Evolutionary conservation across 1,140 invertebrate species (phyloP).

Genomic region (Neuroterus valhalla): DNA sequence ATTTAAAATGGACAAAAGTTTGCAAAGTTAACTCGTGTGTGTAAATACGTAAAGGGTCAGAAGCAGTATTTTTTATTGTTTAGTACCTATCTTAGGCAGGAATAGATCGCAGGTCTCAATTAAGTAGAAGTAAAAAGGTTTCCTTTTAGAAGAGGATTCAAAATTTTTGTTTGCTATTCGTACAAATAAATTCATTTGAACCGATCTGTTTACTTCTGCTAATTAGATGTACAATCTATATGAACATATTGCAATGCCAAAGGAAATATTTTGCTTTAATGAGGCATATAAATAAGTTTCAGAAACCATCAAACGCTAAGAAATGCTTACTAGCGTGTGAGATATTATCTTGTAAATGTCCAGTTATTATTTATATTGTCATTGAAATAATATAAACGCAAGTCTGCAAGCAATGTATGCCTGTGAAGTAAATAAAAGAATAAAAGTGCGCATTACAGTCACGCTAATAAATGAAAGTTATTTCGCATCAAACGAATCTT

Average conservation of each 20-base stretch:
- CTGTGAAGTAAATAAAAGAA: constrained; percentile 36
- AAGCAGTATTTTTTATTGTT: constrained; percentile 60
- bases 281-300: not conserved
- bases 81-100: constrained; percentile 54
- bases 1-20: constrained; percentile 29
- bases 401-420: constrained; percentile 28
- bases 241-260: constrained; percentile 40
- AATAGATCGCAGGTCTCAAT: constrained; percentile 21
- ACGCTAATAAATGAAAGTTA: constrained; percentile 20
- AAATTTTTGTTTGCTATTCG: not conserved
- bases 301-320: too few relatives aligned
- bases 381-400: constrained; percentile 18
- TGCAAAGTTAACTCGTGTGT: constrained; percentile 41
- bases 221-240: not conserved
- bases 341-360: constrained; percentile 35
- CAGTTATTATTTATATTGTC: constrained; percentile 26
- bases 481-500: constrained; percentile 4
- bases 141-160: not conserved
- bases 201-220: constrained; percentile 46
- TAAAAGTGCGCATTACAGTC: constrained; percentile 36
- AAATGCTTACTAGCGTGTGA: not conserved
- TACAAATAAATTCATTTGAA: not conserved
- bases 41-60: constrained; percentile 42
- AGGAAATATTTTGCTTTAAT: constrained; percentile 44
- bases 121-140: constrained; percentile 18